Evolutionary conservation across 2,797 vertebrate species (phyloP).

Genomic region (Danio aesculapii): DNA sequence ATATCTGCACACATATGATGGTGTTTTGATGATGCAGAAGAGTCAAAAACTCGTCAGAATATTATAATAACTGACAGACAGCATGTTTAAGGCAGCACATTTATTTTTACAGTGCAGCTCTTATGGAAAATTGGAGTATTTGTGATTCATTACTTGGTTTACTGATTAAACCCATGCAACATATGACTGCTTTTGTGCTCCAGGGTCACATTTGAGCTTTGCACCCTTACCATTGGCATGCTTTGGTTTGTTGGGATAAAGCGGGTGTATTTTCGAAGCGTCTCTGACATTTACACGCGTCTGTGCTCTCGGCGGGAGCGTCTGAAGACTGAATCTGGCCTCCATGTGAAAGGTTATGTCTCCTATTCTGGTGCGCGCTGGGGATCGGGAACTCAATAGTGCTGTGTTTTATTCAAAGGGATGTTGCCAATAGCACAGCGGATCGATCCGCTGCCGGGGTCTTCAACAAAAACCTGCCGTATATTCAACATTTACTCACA

Average conservation of each 20-base stretch:
- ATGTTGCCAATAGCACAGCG: constrained; percentile 75
- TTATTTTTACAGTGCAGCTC: too few species aligned
- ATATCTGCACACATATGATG: too few species aligned
- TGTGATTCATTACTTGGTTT: too few species aligned
- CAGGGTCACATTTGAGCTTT: too few species aligned
- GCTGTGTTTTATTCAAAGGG: constrained; percentile 79
- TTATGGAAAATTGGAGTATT: too few species aligned
- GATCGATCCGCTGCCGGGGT: constrained; percentile 74
- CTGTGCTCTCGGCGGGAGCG: constrained; percentile 45
- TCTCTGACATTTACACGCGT: neutral
- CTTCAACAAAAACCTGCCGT: constrained; percentile 77
- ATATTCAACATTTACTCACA: constrained; percentile 60
- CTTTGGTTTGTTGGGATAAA: neutral
- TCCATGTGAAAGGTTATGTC: constrained; percentile 74
- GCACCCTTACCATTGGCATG: too few species aligned
- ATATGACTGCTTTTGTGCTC: too few species aligned
- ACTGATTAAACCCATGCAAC: too few species aligned
- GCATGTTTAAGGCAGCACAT: too few species aligned
- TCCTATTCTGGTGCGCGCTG: constrained; percentile 76
- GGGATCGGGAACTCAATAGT: constrained; percentile 73
- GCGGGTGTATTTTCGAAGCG: neutral
- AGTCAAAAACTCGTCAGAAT: too few species aligned
- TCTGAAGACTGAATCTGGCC: constrained; percentile 3
- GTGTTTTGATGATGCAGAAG: too few species aligned
- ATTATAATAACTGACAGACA: too few species aligned